Percentiles rank a stretch among this genome's conserved stretches.
phyloP scores from a whole-genome alignment of 2,888 invertebrate genomes.

The Eumacrocentrus americanus region DNA sequence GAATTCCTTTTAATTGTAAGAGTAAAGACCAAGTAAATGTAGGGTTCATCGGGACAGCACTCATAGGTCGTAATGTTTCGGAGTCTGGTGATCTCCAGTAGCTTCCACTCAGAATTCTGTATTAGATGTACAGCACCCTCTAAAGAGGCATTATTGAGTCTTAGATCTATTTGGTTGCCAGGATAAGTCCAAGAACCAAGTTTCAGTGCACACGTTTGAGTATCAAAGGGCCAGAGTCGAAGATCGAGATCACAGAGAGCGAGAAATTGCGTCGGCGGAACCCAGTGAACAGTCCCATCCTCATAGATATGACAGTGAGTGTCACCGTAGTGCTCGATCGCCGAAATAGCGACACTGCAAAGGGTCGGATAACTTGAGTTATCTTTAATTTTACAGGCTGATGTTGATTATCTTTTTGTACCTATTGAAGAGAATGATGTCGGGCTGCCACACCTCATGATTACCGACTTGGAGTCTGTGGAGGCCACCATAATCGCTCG shows the following conservation, averaged over 20 bases:
- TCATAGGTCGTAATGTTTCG: constrained; percentile 60
- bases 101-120: constrained; percentile 63
- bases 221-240: constrained; percentile 77
- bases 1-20: constrained; percentile 66
- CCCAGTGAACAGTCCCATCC: constrained; percentile 69
- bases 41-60: constrained; percentile 67
- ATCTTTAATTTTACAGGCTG: no score
- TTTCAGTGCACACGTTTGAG: constrained; percentile 70
- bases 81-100: constrained; percentile 59
- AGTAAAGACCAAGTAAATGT: constrained; percentile 64
- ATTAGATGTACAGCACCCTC: constrained; percentile 14
- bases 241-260: constrained; percentile 72
- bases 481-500: constrained; percentile 70
- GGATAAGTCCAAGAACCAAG: constrained; percentile 78
- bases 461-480: constrained; percentile 68
- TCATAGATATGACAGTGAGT: constrained; percentile 64
- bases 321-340: constrained; percentile 68
- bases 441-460: constrained; percentile 81
- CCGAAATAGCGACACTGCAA: constrained; percentile 66
- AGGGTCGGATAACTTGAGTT: no score
- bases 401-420: constrained; percentile 42
- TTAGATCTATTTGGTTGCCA: constrained; percentile 67
- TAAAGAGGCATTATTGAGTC: constrained; percentile 38
- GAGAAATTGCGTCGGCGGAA: constrained; percentile 72
- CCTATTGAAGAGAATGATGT: constrained; percentile 75